Percentiles rank a stretch among this genome's conserved stretches.
Conservation (phyloP, 2,797 vertebrate genomes). For the Novumbra hubbsi region DNA sequence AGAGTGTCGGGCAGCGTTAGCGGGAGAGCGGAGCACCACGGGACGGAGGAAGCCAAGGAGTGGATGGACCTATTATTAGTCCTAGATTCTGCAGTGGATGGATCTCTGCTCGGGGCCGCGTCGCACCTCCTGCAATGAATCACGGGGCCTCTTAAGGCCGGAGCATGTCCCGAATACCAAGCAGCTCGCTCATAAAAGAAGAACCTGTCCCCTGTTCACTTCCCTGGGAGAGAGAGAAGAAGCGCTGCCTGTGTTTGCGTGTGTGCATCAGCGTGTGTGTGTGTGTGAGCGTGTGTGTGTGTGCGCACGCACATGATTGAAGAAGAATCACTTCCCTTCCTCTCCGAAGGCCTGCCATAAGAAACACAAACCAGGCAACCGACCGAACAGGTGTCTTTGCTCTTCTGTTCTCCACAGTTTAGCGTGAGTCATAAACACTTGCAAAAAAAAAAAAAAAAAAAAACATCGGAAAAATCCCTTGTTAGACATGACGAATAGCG, state of each 20-base stretch:
- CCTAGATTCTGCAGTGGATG: constrained; percentile 62
- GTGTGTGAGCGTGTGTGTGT: not conserved
- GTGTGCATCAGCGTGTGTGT: not conserved
- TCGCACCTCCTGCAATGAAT: constrained; percentile 76
- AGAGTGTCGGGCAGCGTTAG: constrained; percentile 63
- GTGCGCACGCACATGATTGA: not conserved
- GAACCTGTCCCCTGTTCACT: constrained; percentile 72
- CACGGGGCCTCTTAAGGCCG: constrained; percentile 76
- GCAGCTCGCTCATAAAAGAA: constrained; percentile 76
- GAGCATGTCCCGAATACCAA: constrained; percentile 80
- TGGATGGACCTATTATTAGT: constrained; percentile 74
- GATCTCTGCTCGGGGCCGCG: constrained; percentile 69
- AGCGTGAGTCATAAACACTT: constrained; percentile 32
- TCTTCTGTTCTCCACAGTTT: constrained; percentile 20
- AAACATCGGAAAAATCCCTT: constrained; percentile 50
- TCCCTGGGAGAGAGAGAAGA: constrained; percentile 57
- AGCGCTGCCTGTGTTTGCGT: not conserved
- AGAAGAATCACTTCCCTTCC: constrained; percentile 51
- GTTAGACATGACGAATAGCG: constrained; percentile 31
- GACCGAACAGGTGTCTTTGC: constrained; percentile 39
- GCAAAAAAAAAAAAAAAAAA: too few relatives aligned
- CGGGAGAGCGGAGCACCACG: constrained; percentile 5
- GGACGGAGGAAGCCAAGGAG: constrained; percentile 1
- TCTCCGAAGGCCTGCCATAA: constrained; percentile 53
- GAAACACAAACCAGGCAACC: constrained; percentile 45